Conservation (phyloP, 2,888 invertebrate species). For the Sepioteuthis lessoniana region DNA sequence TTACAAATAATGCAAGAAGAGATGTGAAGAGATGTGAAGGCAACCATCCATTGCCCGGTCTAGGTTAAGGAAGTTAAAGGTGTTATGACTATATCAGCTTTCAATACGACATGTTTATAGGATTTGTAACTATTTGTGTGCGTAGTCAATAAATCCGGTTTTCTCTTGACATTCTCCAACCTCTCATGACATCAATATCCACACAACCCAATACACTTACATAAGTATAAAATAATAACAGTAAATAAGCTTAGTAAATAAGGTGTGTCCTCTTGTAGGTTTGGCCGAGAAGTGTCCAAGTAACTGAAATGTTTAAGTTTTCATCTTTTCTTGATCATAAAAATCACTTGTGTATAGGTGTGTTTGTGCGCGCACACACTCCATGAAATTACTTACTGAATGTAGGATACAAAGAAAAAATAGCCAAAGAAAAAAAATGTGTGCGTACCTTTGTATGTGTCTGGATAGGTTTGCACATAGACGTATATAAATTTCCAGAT, state of each 20-base stretch:
- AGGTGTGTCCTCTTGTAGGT: background rate
- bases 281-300: too few species aligned
- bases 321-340: too few species aligned
- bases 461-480: too few species aligned
- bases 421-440: too few species aligned
- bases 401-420: too few species aligned
- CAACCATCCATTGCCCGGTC: background rate
- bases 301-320: too few species aligned
- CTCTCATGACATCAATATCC: background rate
- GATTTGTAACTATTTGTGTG: background rate
- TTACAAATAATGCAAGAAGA: background rate
- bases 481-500: too few species aligned
- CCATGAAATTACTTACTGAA: too few species aligned
- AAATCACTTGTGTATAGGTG: too few species aligned
- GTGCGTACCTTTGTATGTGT: too few species aligned
- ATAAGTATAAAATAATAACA: background rate
- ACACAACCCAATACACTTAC: background rate
- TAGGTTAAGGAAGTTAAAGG: background rate
- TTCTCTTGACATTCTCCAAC: background rate
- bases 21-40: background rate
- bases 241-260: background rate
- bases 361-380: too few species aligned
- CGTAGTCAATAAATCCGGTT: background rate
- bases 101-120: background rate
- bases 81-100: background rate